phyloP scores from a whole-genome alignment of 2,113 vertebrate species.

The Chionomys nivalis region DNA sequence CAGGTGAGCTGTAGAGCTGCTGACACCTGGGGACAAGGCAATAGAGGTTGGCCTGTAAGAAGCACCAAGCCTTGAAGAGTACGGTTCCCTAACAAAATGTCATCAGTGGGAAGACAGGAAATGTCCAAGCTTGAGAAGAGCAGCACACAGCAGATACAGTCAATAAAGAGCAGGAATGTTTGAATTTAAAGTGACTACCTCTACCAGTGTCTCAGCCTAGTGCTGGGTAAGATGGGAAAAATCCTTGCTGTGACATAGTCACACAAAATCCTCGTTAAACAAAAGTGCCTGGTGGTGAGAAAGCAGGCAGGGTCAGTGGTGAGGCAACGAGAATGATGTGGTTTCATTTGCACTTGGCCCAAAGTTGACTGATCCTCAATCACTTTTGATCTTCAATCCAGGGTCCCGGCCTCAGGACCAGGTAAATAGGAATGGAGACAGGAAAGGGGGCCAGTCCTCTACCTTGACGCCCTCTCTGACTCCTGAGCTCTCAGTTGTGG shows the following conservation, averaged over 20 bases:
- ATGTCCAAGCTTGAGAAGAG: neutral
- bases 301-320: neutral
- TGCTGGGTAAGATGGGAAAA: neutral
- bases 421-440: conserved; percentile 33
- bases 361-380: neutral
- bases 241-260: neutral
- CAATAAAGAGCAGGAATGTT: neutral
- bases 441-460: neutral
- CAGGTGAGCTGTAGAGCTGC: neutral
- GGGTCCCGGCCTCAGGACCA: neutral
- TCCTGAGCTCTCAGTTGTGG: conserved; percentile 4
- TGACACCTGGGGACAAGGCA: neutral
- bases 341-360: neutral
- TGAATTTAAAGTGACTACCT: neutral
- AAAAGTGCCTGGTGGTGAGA: neutral
- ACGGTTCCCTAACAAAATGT: neutral
- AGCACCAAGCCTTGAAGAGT: neutral
- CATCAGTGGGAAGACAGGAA: neutral
- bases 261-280: neutral
- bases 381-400: neutral
- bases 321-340: neutral
- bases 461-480: neutral
- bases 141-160: neutral
- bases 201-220: neutral
- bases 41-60: neutral